Evolutionary conservation across 1,140 invertebrate genomes (phyloP).

Genomic region (Meteorus sp.): DNA sequence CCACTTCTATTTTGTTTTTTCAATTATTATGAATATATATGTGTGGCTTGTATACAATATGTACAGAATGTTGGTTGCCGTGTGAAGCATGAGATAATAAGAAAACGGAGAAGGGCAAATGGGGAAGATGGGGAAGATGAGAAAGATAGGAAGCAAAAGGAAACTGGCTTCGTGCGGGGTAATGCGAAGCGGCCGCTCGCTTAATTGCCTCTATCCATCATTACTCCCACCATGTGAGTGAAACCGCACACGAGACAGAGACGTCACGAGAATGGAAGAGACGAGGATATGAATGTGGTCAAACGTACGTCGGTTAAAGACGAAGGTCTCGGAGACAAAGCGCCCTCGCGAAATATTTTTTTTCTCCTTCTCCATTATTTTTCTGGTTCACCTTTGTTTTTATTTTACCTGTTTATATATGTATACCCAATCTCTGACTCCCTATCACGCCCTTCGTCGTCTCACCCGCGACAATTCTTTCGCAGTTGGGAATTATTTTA

Average conservation of each 20-base stretch:
- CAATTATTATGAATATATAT: too few species aligned
- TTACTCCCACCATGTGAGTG: constrained; percentile 29
- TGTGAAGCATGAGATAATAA: too few species aligned
- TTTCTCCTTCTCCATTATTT: background rate
- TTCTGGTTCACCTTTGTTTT: constrained; percentile 8
- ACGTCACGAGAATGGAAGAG: constrained; percentile 4
- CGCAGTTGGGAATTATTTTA: constrained; percentile 33
- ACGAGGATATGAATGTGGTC: too few species aligned
- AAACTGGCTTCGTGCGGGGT: constrained; percentile 15
- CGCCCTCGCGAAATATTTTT: background rate
- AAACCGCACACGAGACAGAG: constrained; percentile 10
- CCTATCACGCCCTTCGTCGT: too few species aligned
- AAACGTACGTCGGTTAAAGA: too few species aligned
- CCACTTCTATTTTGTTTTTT: too few species aligned
- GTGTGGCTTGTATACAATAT: too few species aligned
- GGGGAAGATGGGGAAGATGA: too few species aligned
- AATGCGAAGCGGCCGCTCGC: constrained; percentile 31
- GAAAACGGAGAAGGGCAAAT: too few species aligned
- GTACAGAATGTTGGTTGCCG: too few species aligned
- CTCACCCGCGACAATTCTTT: constrained; percentile 16
- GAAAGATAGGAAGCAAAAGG: constrained; percentile 7
- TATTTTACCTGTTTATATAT: too few species aligned
- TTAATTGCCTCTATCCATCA: constrained; percentile 43
- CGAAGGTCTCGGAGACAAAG: constrained; percentile 13
- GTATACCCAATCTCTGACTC: too few species aligned